Base-by-base conservation (phyloP, 2,888 invertebrate species). In the Phasia obesa region DNA sequence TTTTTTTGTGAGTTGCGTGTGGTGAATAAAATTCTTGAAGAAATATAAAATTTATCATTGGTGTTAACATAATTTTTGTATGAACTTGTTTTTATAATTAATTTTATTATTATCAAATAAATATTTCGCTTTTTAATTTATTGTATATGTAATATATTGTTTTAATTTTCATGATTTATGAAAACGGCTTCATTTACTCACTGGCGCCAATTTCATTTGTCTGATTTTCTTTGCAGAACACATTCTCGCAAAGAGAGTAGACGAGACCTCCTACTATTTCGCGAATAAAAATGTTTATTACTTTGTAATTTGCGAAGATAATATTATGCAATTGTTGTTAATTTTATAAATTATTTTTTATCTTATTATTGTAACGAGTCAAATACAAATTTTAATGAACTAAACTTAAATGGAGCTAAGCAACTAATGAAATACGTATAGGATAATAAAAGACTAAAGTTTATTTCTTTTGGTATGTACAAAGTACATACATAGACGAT, bases 261-360 rank as follows among this genome's bases (percentile, higher is more conserved):
- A 70, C 67, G 25, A 60, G 79, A 80, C 59, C 79, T 69, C 71
- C 71, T 65, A 79, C 78, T 73, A 79, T 79, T 79, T 59, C n/a
- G 13, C 35, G 23, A 4, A 53, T 49, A 47, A 65, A n/a, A 27
- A 55, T 21, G 60, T 75, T 64, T 76, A 53, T 53, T 77, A 42
- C 60, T 69, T 51, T 31, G 35, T 70, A 77, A 77, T 77, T 62
- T 77, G 53, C 53, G 21, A 60, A 77, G 60, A 69, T 69, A 77
- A 69, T 77, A 77, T 69, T 77, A 77, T 77, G 77, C 77, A 77
- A 69, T 70, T 53, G 51, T 62, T 62, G 77, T 60, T 76, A 62
- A 62, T 44, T 51, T n/a, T 27, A 35, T 35, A 35, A 17, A 5
- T 35, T 57, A 0, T 57, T 49, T 57, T 55, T 65, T 25, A 21